A percentile compares a stretch with the other conserved stretches of the same genome.
Evolutionary conservation across 37 sponge, comb jelly and placozoan species (phyloP).

Genomic region (Ephydatia muelleri): DNA sequence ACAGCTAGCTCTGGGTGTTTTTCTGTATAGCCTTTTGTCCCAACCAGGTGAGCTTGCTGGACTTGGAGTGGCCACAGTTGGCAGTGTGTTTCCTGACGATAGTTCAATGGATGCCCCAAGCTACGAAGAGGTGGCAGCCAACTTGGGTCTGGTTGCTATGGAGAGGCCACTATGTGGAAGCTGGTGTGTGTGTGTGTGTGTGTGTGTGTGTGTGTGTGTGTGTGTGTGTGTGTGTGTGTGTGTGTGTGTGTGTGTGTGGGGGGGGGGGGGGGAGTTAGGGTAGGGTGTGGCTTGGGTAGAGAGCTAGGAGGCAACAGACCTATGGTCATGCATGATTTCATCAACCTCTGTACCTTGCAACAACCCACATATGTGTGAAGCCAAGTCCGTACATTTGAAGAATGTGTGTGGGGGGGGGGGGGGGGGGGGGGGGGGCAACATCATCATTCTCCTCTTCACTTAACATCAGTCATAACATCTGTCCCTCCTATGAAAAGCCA

Average conservation of each 20-base stretch:
- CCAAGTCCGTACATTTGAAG: too few species aligned
- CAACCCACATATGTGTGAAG: too few species aligned
- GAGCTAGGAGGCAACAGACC: too few species aligned
- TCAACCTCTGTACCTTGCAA: too few species aligned
- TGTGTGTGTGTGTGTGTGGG: not conserved
- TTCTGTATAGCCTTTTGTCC: not conserved
- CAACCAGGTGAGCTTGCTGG: conserved; percentile 9
- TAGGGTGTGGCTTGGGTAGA: too few species aligned
- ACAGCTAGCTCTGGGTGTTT: too few species aligned
- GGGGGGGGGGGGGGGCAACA: too few species aligned
- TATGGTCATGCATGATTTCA: too few species aligned
- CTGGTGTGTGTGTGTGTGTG: not conserved
- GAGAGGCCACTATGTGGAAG: not conserved
- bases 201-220: not conserved
- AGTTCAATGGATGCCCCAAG: conserved; percentile 8
- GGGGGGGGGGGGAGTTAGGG: not conserved
- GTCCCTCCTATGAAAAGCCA: too few species aligned
- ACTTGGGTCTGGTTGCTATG: not conserved
- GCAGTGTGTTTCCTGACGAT: conserved; percentile 44
- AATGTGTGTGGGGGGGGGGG: too few species aligned
- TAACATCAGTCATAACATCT: too few species aligned
- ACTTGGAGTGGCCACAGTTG: conserved; percentile 15
- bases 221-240: not conserved
- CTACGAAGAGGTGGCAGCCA: conserved; percentile 17
- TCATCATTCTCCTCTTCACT: too few species aligned